These are phyloP conservation scores for Nipponacmea schrenckii DNA, from an alignment of 2,888 invertebrate genomes.

Conservation along the genomic window DNA sequence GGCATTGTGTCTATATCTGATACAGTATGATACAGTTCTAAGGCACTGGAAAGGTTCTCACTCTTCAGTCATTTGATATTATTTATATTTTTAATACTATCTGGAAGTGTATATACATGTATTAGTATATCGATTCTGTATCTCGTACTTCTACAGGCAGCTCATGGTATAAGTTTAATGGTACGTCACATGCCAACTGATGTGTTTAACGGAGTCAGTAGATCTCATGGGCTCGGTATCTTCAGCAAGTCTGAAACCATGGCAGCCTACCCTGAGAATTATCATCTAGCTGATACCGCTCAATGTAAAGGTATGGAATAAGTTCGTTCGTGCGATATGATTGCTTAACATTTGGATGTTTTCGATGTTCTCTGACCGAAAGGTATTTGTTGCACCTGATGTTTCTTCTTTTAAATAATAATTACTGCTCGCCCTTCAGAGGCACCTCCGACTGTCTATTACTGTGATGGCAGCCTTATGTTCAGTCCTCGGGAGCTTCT, in stretches of 20 bases:
- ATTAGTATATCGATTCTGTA: too few species aligned
- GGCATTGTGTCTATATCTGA: background rate
- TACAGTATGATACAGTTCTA: background rate
- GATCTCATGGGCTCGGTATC: slow-evolving; percentile 20
- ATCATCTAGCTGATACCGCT: slow-evolving; percentile 17
- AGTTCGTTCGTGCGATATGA: too few species aligned
- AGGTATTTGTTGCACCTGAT: too few species aligned
- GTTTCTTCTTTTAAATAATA: too few species aligned
- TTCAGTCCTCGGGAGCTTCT: too few species aligned
- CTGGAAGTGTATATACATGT: too few species aligned
- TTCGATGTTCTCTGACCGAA: too few species aligned
- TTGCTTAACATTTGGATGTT: too few species aligned
- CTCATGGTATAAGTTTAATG: slow-evolving; percentile 14
- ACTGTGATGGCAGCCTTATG: too few species aligned
- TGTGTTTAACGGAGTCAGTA: slow-evolving; percentile 16
- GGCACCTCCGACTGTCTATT: too few species aligned
- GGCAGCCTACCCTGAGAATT: slow-evolving; percentile 23
- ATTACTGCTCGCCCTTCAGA: too few species aligned
- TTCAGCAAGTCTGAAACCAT: slow-evolving; percentile 17
- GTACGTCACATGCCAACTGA: slow-evolving; percentile 18
- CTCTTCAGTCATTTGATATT: background rate
- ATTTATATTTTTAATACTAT: too few species aligned
- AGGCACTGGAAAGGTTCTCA: background rate
- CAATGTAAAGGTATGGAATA: slow-evolving; percentile 19
- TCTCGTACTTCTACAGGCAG: slow-evolving; percentile 13